Conservation (phyloP, 2,113 vertebrate species). For the Cyphomyrus discorhynchus region DNA sequence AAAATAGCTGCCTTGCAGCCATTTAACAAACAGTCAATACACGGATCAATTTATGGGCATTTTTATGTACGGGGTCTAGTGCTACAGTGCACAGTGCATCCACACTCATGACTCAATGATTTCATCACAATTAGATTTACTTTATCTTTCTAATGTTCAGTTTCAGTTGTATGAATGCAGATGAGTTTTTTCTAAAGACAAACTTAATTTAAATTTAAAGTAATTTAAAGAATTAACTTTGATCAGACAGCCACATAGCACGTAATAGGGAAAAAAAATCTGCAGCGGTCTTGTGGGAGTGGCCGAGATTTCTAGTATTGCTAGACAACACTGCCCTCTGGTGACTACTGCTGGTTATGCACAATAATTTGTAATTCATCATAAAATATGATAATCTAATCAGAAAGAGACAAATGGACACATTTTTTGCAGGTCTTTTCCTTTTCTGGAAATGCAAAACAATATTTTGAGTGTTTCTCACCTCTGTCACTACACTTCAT, state of each 20-base stretch:
- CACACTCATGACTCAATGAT: background rate
- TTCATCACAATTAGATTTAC: background rate
- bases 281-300: background rate
- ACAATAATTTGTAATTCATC: background rate
- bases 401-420: background rate
- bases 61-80: background rate
- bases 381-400: background rate
- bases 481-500: background rate
- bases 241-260: background rate
- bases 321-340: background rate
- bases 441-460: background rate
- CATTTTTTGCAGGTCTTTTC: background rate
- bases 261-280: background rate
- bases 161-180: background rate
- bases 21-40: background rate
- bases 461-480: background rate
- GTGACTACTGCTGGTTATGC: background rate
- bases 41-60: background rate
- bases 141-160: background rate
- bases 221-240: background rate
- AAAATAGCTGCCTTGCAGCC: background rate
- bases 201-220: no score
- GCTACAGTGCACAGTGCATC: background rate
- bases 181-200: background rate
- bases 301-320: background rate